These are phyloP conservation scores for Tortrix viridana DNA, from an alignment of 2,888 invertebrate species.

Conservation along the genomic window DNA sequence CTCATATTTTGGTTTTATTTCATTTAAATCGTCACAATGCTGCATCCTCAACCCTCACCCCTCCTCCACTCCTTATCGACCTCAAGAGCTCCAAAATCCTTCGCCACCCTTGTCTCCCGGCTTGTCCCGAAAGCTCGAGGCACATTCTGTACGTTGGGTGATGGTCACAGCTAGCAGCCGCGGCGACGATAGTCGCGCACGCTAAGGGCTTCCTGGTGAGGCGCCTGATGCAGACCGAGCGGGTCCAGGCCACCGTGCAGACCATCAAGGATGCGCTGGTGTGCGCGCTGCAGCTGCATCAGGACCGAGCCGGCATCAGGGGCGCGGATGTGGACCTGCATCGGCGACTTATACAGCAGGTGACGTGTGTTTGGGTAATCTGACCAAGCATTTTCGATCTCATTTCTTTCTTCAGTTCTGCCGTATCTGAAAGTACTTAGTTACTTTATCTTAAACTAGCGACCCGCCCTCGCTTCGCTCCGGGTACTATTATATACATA, in stretches of 20 bases:
- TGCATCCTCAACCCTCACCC: too few species aligned
- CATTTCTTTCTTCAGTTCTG: too few species aligned
- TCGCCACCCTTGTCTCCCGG: not conserved
- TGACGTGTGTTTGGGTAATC: conserved; percentile 51
- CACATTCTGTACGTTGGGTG: conserved; percentile 51
- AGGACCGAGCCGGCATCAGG: conserved; percentile 83
- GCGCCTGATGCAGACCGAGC: conserved; percentile 91
- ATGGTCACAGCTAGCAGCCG: conserved; percentile 79
- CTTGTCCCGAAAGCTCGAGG: not conserved
- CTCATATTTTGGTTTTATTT: too few species aligned
- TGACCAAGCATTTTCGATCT: too few species aligned
- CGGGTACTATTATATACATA: too few species aligned
- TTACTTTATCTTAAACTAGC: too few species aligned
- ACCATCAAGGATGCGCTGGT: conserved; percentile 91
- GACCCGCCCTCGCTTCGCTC: too few species aligned
- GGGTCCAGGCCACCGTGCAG: conserved; percentile 90
- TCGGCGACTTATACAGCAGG: conserved; percentile 89
- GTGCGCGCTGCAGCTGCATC: conserved; percentile 90
- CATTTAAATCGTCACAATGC: too few species aligned
- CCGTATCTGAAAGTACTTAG: too few species aligned
- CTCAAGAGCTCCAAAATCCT: too few species aligned
- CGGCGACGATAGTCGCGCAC: conserved; percentile 86
- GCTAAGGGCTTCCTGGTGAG: conserved; percentile 92
- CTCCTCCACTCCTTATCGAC: too few species aligned
- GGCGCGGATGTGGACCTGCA: conserved; percentile 89